Evolutionary conservation across 2,888 invertebrate species (phyloP).

Genomic region (Amphipoea lucens): DNA sequence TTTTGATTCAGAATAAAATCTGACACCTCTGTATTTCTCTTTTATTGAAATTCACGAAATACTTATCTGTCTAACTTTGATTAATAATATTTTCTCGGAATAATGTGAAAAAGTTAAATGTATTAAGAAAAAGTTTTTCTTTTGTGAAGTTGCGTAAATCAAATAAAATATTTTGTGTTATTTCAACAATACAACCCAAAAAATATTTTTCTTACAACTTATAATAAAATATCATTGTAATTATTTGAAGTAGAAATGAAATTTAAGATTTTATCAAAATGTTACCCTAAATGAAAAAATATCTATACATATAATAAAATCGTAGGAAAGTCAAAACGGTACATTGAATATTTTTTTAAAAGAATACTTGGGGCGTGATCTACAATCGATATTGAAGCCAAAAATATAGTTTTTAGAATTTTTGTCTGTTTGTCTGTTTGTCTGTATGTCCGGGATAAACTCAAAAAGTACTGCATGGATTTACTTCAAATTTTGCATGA

Average conservation of each 20-base stretch:
- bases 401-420: too few species aligned
- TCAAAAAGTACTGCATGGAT: too few species aligned
- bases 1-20: not conserved
- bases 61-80: slow-evolving; percentile 38
- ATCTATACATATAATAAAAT: too few species aligned
- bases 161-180: slow-evolving; percentile 44
- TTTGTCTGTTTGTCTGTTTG: too few species aligned
- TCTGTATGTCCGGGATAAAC: too few species aligned
- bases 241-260: slow-evolving; percentile 43
- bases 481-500: too few species aligned
- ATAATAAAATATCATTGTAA: slow-evolving; percentile 45
- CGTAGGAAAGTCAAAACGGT: too few species aligned
- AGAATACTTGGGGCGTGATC: too few species aligned
- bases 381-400: too few species aligned
- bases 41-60: slow-evolving; percentile 16
- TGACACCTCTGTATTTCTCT: not conserved
- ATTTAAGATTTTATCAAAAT: slow-evolving; percentile 31
- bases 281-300: not conserved
- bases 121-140: slow-evolving; percentile 42
- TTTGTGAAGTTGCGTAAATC: slow-evolving; percentile 44
- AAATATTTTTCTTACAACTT: slow-evolving; percentile 58
- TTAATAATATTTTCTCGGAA: slow-evolving; percentile 38
- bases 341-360: too few species aligned
- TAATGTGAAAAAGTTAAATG: slow-evolving; percentile 35
- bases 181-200: slow-evolving; percentile 48